Base-by-base conservation (phyloP, 23 tunicate genomes). In the Trididemnum miniatum region DNA sequence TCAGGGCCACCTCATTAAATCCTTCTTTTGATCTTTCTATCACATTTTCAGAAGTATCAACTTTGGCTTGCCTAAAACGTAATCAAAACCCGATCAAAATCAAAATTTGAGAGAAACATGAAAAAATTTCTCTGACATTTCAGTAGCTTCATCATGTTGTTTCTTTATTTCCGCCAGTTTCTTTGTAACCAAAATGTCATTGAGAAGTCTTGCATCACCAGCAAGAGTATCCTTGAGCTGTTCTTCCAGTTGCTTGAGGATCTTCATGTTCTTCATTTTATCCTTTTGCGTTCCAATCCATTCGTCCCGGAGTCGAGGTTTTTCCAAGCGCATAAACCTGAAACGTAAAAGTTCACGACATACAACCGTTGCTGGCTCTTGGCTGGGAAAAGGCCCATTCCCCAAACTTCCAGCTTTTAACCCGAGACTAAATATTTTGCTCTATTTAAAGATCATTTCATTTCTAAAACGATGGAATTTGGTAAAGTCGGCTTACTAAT, bases 1-100 rank as follows among this genome's bases (percentile, higher is more conserved):
- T 73, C 15, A 87, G 35, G 2, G 97, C 97, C 25, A 92, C 86
- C 39, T 87, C 83, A 35, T 65, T 72, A 83, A 92, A 92, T 1
- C 97, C 92, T 62, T 83, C 91, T 52, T 92, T 92, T 23, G 91
- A 87, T 77, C 92, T 62, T 39, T 87, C 91, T 34, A 86, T 92
- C 31, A 83, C 40, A 29, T 72, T 64, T 69, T 91, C 97, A 1
- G 90, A 67, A 24, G 65, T 15, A 26, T 40, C 74, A 60, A 91
- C 82, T 34, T 86, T 86, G 1, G 80, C 30, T 82, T 86, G 89
- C 71, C 97, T 91, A 38, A 26, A 91, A 82, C 12, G 54, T 44
- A 44, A 44, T 7, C 9, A 44, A 7, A 44, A 44, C 54, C 9
- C 9, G 9, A 7, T 44, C 54, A 44, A 15, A 44, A 44, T 44